These are phyloP conservation scores for Genyomyrus donnyi DNA, from an alignment of 2,113 vertebrate species.

Conservation along the genomic window DNA sequence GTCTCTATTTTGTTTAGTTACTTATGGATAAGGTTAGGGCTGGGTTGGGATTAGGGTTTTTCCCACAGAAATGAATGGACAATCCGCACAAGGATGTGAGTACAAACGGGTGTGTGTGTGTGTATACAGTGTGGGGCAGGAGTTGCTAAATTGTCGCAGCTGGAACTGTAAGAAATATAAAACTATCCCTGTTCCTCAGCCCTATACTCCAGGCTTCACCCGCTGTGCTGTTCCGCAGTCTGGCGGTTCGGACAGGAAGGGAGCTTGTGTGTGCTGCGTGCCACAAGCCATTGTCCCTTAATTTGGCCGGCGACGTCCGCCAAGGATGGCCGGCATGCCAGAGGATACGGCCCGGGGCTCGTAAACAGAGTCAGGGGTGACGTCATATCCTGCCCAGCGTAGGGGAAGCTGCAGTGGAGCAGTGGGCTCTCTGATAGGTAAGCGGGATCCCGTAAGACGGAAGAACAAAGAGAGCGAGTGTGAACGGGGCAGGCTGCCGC, in stretches of 20 bases:
- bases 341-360: background rate
- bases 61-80: background rate
- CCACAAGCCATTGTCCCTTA: background rate
- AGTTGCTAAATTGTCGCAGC: background rate
- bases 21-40: background rate
- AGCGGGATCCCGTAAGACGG: background rate
- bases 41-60: background rate
- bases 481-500: background rate
- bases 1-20: background rate
- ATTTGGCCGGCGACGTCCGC: background rate
- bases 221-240: background rate
- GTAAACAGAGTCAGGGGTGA: background rate
- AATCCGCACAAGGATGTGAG: background rate
- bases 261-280: background rate
- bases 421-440: background rate
- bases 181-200: background rate
- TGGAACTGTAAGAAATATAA: background rate
- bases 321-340: background rate
- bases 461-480: background rate
- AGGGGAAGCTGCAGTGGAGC: background rate
- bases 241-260: background rate
- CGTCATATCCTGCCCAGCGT: background rate
- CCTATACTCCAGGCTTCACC: background rate
- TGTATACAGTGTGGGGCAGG: background rate
- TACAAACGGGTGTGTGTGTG: background rate